phyloP scores from a whole-genome alignment of 2,888 invertebrate genomes.

The Lumbricus terrestris region DNA sequence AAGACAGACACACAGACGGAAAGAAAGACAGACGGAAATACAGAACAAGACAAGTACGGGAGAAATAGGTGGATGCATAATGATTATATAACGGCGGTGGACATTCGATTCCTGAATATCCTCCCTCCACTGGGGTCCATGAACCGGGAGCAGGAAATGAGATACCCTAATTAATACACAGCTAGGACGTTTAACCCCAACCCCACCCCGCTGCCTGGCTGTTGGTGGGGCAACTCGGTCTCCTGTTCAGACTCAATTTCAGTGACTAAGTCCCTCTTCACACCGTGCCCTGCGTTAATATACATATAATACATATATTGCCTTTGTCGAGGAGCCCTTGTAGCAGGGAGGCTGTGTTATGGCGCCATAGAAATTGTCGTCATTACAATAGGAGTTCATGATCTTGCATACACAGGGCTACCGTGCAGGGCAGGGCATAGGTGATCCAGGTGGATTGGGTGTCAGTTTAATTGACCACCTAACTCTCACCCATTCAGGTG shows the following conservation, averaged over 20 bases:
- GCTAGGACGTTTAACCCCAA: background rate
- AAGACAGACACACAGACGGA: too few species aligned
- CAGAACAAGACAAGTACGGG: background rate
- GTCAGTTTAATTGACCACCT: background rate
- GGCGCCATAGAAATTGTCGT: too few species aligned
- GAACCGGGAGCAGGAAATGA: background rate
- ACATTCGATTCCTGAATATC: background rate
- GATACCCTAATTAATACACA: background rate
- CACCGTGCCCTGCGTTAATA: too few species aligned
- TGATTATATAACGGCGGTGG: too few species aligned
- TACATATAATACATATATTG: too few species aligned
- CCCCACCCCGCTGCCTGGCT: too few species aligned
- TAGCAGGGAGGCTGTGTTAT: too few species aligned
- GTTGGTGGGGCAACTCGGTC: background rate
- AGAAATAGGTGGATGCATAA: background rate
- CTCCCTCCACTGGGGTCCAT: background rate
- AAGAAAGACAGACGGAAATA: too few species aligned
- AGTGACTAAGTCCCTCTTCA: background rate
- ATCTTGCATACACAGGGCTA: too few species aligned
- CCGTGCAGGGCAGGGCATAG: too few species aligned
- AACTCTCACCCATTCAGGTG: background rate
- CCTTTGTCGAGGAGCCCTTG: too few species aligned
- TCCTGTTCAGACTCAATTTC: background rate
- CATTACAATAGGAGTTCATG: too few species aligned
- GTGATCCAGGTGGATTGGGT: background rate